Percentiles rank a stretch among this genome's conserved stretches.
phyloP scores from a whole-genome alignment of 2,797 vertebrate genomes.

The Ceryle rudis region DNA sequence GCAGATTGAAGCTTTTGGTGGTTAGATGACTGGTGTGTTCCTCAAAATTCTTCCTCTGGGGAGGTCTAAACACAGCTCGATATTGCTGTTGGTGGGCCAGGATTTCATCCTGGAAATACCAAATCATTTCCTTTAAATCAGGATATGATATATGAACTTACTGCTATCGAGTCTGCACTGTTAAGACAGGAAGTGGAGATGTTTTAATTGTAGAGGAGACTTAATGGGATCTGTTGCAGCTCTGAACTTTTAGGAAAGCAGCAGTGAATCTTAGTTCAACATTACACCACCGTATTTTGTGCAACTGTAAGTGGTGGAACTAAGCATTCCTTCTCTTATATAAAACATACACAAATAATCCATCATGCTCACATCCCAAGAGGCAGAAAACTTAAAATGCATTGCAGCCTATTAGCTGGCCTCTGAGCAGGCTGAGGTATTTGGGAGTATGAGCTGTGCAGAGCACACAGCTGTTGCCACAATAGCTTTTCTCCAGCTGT shows the following conservation, averaged over 20 bases:
- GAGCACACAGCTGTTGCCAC: constrained; percentile 80
- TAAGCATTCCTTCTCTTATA: constrained; percentile 44
- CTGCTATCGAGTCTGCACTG: neutral
- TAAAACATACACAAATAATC: constrained; percentile 33
- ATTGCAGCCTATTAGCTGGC: constrained; percentile 26
- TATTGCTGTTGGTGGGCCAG: constrained; percentile 17
- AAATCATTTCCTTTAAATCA: constrained; percentile 62
- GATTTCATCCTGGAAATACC: constrained; percentile 52
- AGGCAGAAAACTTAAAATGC: constrained; percentile 42
- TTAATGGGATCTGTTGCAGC: neutral
- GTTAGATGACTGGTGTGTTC: neutral
- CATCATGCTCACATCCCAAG: constrained; percentile 33
- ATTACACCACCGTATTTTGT: neutral
- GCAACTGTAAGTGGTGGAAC: neutral
- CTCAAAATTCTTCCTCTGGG: neutral
- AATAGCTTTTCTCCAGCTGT: constrained; percentile 82
- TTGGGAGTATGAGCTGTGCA: constrained; percentile 70
- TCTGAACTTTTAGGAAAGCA: neutral
- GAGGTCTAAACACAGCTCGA: neutral
- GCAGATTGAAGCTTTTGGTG: neutral
- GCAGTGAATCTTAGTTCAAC: neutral
- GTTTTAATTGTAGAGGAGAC: constrained; percentile 26
- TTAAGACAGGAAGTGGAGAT: constrained; percentile 32
- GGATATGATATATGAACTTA: constrained; percentile 52
- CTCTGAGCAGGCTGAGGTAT: constrained; percentile 61